Conservation (phyloP, 2,113 vertebrate genomes). For the Nipponia nippon region DNA sequence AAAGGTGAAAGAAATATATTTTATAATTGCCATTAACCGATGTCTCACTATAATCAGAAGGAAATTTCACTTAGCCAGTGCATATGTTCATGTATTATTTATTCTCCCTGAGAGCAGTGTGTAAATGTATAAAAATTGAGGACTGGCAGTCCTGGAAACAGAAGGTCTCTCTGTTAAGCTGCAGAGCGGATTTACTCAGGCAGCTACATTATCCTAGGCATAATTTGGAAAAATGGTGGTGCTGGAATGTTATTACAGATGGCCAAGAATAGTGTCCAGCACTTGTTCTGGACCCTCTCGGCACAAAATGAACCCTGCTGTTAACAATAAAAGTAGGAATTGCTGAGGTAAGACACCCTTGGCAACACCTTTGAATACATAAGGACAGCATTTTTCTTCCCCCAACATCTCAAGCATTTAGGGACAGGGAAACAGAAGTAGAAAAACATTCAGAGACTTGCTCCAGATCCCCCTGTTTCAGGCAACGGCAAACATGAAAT, state of each 20-base stretch:
- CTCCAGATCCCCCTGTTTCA: neutral
- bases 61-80: constrained; percentile 21
- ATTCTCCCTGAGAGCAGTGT: constrained; percentile 4
- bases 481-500: neutral
- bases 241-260: constrained; percentile 11
- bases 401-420: neutral
- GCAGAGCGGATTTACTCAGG: neutral
- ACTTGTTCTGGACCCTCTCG: neutral
- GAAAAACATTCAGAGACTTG: neutral
- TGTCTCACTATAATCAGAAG: neutral
- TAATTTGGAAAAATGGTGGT: neutral
- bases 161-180: constrained; percentile 26
- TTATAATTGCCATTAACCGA: constrained; percentile 17
- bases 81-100: constrained; percentile 56
- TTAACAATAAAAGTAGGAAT: neutral
- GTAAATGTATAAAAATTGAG: constrained; percentile 36
- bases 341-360: neutral
- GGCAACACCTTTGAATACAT: neutral
- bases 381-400: neutral
- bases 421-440: neutral
- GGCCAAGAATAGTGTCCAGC: constrained; percentile 9
- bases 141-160: constrained; percentile 40
- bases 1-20: neutral
- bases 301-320: neutral
- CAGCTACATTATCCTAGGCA: neutral